These are phyloP conservation scores for Lutraria rhynchaena DNA, from an alignment of 1,140 invertebrate species.

Conservation along the genomic window DNA sequence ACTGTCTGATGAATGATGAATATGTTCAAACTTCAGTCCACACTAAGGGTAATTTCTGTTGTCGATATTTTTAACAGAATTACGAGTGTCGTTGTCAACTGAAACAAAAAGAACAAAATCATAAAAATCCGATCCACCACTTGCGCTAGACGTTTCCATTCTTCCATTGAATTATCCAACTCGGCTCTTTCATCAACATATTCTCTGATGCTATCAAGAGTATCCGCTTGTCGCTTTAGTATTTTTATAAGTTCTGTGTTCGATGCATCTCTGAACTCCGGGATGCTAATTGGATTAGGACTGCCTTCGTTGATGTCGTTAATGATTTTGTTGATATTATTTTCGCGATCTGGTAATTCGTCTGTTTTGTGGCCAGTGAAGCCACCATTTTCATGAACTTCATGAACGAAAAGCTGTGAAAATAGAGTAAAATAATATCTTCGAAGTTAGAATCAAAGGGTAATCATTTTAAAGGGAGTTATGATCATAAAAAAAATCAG, in stretches of 20 bases:
- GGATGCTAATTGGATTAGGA: background rate
- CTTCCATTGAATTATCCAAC: constrained; percentile 51
- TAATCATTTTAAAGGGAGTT: no score
- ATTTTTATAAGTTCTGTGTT: constrained; percentile 39
- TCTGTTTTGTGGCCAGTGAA: background rate
- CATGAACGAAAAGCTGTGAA: background rate
- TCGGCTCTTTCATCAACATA: constrained; percentile 53
- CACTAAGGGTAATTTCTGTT: background rate
- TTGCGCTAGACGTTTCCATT: constrained; percentile 70
- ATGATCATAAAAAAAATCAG: no score
- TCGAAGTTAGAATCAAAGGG: no score
- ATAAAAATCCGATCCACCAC: constrained; percentile 71
- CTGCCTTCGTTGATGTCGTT: constrained; percentile 5
- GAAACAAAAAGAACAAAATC: constrained; percentile 67
- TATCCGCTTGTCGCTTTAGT: constrained; percentile 56
- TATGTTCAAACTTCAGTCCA: background rate
- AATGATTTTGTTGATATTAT: constrained; percentile 34
- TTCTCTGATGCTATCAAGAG: constrained; percentile 59
- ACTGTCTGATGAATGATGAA: no score
- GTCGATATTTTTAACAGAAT: constrained; percentile 60
- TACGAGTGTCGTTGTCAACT: constrained; percentile 58
- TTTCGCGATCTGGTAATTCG: background rate
- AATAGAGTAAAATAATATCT: no score
- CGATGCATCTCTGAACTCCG: background rate
- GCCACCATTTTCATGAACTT: background rate